These are phyloP conservation scores for Plagodis dolabraria DNA, from an alignment of 2,888 invertebrate species.

Conservation along the genomic window DNA sequence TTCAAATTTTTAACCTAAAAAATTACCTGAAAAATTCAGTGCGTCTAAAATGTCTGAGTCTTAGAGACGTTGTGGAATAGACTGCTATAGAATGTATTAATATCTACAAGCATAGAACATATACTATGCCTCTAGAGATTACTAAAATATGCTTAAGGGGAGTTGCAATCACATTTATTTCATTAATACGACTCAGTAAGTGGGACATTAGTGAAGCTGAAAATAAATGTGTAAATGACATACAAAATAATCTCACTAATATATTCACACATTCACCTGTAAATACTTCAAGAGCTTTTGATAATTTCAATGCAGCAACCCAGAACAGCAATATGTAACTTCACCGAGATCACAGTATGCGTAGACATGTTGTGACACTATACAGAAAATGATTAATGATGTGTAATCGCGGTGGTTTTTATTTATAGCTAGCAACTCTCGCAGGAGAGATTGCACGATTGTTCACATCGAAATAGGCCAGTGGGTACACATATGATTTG, in stretches of 20 bases:
- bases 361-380: slow-evolving; percentile 75
- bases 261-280: slow-evolving; percentile 20
- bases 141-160: too few relatives aligned
- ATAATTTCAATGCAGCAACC: slow-evolving; percentile 41
- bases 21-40: too few relatives aligned
- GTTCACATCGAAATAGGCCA: slow-evolving; percentile 72
- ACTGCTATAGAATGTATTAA: too few relatives aligned
- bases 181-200: too few relatives aligned
- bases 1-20: too few relatives aligned
- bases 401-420: slow-evolving; percentile 68
- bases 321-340: slow-evolving; percentile 44
- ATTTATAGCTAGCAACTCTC: slow-evolving; percentile 63
- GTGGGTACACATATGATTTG: slow-evolving; percentile 47
- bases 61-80: too few relatives aligned
- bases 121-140: too few relatives aligned
- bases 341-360: slow-evolving; percentile 67
- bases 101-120: too few relatives aligned
- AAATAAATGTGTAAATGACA: slow-evolving; percentile 31
- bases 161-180: too few relatives aligned
- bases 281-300: slow-evolving; percentile 17
- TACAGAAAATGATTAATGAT: slow-evolving; percentile 75
- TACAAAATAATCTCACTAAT: too few relatives aligned
- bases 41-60: too few relatives aligned
- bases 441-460: slow-evolving; percentile 58
- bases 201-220: not conserved